Percentiles rank a stretch among this genome's conserved stretches.
Evolutionary conservation across 2,797 vertebrate genomes (phyloP).

Genomic region (Emydoidea blandingii): DNA sequence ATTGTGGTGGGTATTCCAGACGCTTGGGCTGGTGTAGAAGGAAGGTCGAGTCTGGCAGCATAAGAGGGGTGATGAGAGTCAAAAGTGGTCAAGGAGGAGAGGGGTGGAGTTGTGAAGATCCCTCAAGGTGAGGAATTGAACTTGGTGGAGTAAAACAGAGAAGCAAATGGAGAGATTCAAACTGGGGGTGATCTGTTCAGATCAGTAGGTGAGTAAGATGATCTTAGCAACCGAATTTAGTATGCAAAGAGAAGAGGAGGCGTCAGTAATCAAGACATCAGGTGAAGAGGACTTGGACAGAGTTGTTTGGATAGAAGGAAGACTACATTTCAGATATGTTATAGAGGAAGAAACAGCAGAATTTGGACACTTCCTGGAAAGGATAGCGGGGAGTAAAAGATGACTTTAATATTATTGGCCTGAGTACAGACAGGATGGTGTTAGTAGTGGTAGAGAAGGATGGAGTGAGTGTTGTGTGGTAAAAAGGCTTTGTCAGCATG

Average conservation of each 20-base stretch:
- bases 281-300: neutral
- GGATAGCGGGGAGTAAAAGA: neutral
- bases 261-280: rapidly evolving
- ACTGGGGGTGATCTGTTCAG: rapidly evolving
- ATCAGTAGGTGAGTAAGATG: neutral
- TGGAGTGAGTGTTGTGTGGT: neutral
- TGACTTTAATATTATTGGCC: neutral
- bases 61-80: neutral
- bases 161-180: neutral
- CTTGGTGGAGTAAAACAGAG: neutral
- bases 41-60: neutral
- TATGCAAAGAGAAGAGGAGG: neutral
- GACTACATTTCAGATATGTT: neutral
- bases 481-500: neutral
- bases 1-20: neutral
- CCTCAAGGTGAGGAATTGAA: neutral
- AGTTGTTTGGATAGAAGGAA: neutral
- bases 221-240: rapidly evolving
- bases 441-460: neutral
- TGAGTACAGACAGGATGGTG: neutral
- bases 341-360: neutral
- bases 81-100: neutral
- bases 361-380: neutral
- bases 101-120: neutral
- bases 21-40: neutral